Conservation (phyloP, 2,113 vertebrate species). For the Nerophis lumbriciformis region DNA sequence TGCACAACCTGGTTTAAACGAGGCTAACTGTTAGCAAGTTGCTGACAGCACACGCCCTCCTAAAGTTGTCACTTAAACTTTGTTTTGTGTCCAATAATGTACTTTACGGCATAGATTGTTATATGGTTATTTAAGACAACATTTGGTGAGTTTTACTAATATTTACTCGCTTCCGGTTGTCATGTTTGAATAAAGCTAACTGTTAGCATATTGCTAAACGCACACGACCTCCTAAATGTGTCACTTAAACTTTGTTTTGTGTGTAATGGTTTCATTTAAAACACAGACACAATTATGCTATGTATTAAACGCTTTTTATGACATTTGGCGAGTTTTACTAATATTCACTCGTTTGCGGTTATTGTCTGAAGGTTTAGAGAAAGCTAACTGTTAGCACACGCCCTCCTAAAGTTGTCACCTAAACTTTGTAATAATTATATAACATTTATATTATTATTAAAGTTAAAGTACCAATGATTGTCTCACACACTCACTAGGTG, state of each 20-base stretch:
- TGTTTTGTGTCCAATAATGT: too few species aligned
- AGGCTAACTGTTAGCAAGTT: not conserved
- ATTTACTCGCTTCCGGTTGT: not conserved
- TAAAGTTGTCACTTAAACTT: not conserved
- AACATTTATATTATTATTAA: too few species aligned
- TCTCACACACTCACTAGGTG: too few species aligned
- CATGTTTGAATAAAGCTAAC: not conserved
- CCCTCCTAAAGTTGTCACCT: not conserved
- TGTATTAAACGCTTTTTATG: too few species aligned
- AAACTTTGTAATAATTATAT: too few species aligned
- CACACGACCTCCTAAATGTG: too few species aligned
- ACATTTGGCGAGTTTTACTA: slow-evolving; percentile 7
- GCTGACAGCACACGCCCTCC: not conserved
- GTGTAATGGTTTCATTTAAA: too few species aligned
- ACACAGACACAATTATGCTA: not conserved
- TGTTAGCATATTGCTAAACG: not conserved
- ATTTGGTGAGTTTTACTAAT: slow-evolving; percentile 15
- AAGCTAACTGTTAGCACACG: not conserved
- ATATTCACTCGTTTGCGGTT: not conserved
- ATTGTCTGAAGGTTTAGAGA: not conserved
- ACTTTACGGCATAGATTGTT: too few species aligned
- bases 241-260: too few species aligned
- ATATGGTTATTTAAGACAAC: too few species aligned
- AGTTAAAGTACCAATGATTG: too few species aligned
- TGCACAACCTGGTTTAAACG: not conserved